A percentile compares a stretch with the other conserved stretches of the same genome.
Evolutionary conservation across 2,113 vertebrate genomes (phyloP).

Genomic region (Corythoichthys intestinalis): DNA sequence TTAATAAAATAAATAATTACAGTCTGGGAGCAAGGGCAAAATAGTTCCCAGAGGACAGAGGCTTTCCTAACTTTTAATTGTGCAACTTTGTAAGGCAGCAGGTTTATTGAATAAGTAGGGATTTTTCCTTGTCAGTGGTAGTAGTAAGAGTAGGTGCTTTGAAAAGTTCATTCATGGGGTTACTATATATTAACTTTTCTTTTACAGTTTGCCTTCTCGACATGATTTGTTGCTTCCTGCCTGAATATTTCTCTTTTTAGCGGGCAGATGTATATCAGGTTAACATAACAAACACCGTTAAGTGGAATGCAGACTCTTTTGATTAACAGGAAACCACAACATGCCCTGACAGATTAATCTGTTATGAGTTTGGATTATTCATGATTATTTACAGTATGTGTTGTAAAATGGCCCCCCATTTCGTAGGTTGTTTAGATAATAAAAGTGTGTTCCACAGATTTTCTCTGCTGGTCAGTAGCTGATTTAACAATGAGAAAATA

Average conservation of each 20-base stretch:
- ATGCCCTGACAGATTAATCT: conserved; percentile 4
- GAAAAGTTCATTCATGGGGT: conserved; percentile 6
- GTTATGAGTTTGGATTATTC: conserved; percentile 11
- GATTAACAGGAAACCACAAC: conserved; percentile 20
- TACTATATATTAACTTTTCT: conserved; percentile 19
- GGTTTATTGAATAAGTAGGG: conserved; percentile 7
- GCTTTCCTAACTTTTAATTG: conserved; percentile 28
- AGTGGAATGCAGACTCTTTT: conserved; percentile 11
- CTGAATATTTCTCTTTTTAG: conserved; percentile 28
- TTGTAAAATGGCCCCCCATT: not conserved
- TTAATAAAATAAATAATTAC: conserved; percentile 26
- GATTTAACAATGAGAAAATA: not conserved
- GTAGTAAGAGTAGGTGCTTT: not conserved
- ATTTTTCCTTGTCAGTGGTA: not conserved
- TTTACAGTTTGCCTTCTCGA: conserved; percentile 21
- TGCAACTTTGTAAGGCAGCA: conserved; percentile 16
- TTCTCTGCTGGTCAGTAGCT: not conserved
- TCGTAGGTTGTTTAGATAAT: too few species aligned
- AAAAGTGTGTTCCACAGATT: not conserved
- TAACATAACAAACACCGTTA: conserved; percentile 12
- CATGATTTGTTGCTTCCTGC: conserved; percentile 17
- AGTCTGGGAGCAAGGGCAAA: not conserved
- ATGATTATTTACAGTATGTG: conserved; percentile 25
- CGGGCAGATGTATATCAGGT: conserved; percentile 6
- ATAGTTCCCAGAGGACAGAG: conserved; percentile 31